A percentile compares a stretch with the other conserved stretches of the same genome.
Evolutionary conservation across 2,113 vertebrate species (phyloP).

Genomic region (Dromas ardeola): DNA sequence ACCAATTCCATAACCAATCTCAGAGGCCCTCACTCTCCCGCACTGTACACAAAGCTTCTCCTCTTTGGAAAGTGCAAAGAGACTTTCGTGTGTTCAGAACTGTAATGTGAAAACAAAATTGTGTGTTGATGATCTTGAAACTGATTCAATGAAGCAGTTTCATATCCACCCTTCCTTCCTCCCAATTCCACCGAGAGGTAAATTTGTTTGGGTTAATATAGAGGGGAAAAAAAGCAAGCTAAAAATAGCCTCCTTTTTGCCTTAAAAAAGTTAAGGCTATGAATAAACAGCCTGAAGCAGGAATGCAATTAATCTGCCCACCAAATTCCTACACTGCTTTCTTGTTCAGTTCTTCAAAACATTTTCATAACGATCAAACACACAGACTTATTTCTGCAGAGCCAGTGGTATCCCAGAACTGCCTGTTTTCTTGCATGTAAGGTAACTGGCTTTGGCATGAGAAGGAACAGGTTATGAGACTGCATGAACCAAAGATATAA

Average conservation of each 20-base stretch:
- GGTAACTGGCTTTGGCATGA: neutral
- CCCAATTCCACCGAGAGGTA: neutral
- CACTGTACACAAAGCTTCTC: neutral
- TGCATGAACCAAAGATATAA: neutral
- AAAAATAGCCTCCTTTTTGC: constrained; percentile 27
- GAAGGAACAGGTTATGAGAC: neutral
- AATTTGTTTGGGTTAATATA: neutral
- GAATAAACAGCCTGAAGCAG: constrained; percentile 34
- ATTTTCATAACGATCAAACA: neutral
- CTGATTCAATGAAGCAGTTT: neutral
- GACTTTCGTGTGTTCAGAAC: neutral
- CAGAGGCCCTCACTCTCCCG: neutral
- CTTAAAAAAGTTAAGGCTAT: constrained; percentile 5
- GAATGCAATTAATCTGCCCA: constrained; percentile 37
- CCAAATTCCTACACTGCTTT: constrained; percentile 13
- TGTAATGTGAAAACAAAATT: neutral
- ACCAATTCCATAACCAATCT: neutral
- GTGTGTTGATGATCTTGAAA: neutral
- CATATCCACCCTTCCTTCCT: constrained; percentile 45
- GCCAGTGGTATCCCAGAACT: neutral
- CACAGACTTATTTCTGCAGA: neutral
- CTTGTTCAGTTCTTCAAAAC: neutral
- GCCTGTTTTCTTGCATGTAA: neutral
- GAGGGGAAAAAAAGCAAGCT: neutral
- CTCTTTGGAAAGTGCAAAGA: neutral